Evolutionary conservation across 2,113 vertebrate genomes (phyloP).

Genomic region (Plotosus lineatus): DNA sequence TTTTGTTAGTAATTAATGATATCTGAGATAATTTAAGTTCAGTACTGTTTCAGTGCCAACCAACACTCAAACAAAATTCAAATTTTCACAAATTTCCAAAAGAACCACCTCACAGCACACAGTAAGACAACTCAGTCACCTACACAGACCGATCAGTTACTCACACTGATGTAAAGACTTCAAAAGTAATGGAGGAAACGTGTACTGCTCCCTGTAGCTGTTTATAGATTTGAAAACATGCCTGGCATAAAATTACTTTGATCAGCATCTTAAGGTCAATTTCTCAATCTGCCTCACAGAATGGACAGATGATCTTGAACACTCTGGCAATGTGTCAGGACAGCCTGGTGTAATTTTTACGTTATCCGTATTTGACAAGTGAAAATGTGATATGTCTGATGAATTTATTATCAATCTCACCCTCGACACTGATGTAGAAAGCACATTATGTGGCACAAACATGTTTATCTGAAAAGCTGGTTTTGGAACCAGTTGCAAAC

Average conservation of each 20-base stretch:
- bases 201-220: background rate
- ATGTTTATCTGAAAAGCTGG: background rate
- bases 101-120: background rate
- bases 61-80: background rate
- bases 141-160: background rate
- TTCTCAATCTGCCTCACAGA: background rate
- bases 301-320: background rate
- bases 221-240: constrained; percentile 19
- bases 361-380: background rate
- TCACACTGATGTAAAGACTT: constrained; percentile 11
- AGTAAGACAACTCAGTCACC: background rate
- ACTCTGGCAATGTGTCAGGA: constrained; percentile 1
- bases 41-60: no score
- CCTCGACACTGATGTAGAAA: background rate
- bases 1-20: no score
- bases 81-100: background rate
- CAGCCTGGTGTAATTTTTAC: constrained; percentile 19
- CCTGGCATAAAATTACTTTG: constrained; percentile 25
- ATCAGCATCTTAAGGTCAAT: constrained; percentile 4
- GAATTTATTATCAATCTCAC: background rate
- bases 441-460: constrained; percentile 10
- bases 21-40: no score
- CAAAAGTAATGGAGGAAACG: background rate
- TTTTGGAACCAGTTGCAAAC: background rate
- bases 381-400: background rate